Base-by-base conservation (phyloP, 2,113 vertebrate species). In the Mixornis gularis region DNA sequence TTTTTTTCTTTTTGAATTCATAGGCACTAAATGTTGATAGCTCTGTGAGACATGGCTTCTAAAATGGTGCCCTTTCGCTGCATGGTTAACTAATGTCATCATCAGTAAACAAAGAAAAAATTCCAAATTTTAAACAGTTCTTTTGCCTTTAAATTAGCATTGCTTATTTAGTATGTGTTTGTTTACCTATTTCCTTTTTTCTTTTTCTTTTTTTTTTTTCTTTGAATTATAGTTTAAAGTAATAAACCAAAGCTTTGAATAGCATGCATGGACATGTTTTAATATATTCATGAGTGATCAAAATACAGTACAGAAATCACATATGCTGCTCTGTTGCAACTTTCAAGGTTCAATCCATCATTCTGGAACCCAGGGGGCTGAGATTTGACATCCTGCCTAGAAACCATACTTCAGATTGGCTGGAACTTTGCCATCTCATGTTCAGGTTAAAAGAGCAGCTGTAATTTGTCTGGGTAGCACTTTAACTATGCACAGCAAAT, bases 381-480 rank as follows among this genome's bases (percentile, higher is more conserved):
- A 89, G 94, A 91, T 94, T 97, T 97, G 97, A 97, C 93, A 96
- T 87, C 66, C 82, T 96, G 95, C 96, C 96, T 97, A 88, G 95
- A 97, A 97, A 96, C 91, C 91, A 78, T 91, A 63, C 55, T 89
- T 96, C 79, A 91, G 95, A 97, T 97, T 96, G 94, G 94, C 94
- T 97, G 96, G 96, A 96, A 90, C 94, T 70, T 79, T 95, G 96
- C 95, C 95, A 97, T 96, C 95, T 96, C 95, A 95, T 97, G 94
- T 96, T 96, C 95, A 97, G 90, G 96, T 97, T 96, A 97, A 97
- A 97, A 96, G 95, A 97, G 91, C 96, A 97, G 96, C 93, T 97
- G 96, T 93, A 97, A 95, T 97, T 98, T 97, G 95, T 95, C 94
- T 96, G 91, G 90, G 74, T 97, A 96, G 95, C 95, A 84, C 79